Base-by-base conservation (phyloP, 2,113 vertebrate species). In the Fukomys damarensis region DNA sequence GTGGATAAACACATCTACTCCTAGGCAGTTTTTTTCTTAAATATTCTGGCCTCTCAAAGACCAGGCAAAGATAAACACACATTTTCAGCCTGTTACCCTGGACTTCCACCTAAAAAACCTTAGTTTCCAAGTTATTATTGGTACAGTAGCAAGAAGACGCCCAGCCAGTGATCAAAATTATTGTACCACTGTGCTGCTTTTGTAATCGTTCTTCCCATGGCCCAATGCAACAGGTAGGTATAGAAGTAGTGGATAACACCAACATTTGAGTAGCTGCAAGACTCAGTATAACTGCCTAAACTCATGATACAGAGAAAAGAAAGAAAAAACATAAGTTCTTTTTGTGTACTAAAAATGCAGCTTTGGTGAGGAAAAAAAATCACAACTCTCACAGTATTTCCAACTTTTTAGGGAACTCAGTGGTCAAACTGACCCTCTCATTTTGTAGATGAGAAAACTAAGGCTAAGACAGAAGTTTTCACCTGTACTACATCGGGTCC, bases 21-120 rank as follows among this genome's bases (percentile, higher is more conserved):
- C 14, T 35, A 7, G 11, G 24, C 35, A 28, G 46, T 43, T 83
- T 43, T 43, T 54, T 41, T 35, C 66, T 35, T 85, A 65, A 89
- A 49, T 82, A 63, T 7, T 91, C n/a, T 90, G 30, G 63, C 24
- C 65, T 82, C 24, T 88, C 5, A 81, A 74, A 87, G 95, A 77
- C 26, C 32, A 52, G 58, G 7, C 59, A 19, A 70, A 38, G 52
- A 68, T 52, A 88, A 95, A 61, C 65, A 72, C n/a, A n/a, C n/a
- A n/a, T 41, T 11, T 63, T 81, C 2, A 59, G 0, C 61, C 52
- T 68, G 0, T 82, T 77, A 22, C 20, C 52, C 81, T 77, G 4
- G 2, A 5, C 35, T 66, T 65, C 17, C 26, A n/a, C n/a, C 83
- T 30, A 59, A 63, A 46, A 80, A 52, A 24, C 17, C 20, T 38